Evolutionary conservation across 2,113 vertebrate genomes (phyloP).

Genomic region (Chrysemys picta): DNA sequence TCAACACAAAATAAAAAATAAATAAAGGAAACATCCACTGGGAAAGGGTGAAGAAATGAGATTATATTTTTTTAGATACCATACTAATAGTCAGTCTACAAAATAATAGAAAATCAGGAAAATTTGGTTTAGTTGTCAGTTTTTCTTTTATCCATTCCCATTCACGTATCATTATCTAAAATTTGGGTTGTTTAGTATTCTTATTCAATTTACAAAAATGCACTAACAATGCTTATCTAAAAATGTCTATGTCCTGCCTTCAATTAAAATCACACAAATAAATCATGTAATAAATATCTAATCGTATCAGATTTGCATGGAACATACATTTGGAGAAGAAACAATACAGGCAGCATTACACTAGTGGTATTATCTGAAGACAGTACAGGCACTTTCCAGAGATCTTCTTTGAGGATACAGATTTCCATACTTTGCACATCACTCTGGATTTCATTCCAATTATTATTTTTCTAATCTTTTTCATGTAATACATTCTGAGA

Average conservation of each 20-base stretch:
- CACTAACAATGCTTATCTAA: neutral
- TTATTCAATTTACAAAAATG: neutral
- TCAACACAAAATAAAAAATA: neutral
- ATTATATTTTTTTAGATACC: neutral
- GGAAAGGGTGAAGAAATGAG: neutral
- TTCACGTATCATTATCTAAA: neutral
- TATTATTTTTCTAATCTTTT: neutral
- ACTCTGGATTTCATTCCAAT: neutral
- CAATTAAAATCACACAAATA: neutral
- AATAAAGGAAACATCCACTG: neutral
- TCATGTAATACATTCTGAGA: neutral
- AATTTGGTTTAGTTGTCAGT: neutral
- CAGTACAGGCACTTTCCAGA: rapidly evolving
- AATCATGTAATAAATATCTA: neutral
- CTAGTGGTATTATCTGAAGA: neutral
- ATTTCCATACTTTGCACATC: neutral
- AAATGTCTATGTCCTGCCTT: neutral
- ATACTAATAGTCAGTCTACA: neutral
- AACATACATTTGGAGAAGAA: neutral
- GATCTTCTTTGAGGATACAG: neutral
- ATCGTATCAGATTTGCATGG: neutral
- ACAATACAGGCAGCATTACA: neutral
- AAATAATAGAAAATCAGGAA: neutral
- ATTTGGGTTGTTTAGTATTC: neutral
- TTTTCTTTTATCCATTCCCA: neutral